Evolutionary conservation across 2,113 vertebrate genomes (phyloP).

Genomic region (Stigmatopora argus): DNA sequence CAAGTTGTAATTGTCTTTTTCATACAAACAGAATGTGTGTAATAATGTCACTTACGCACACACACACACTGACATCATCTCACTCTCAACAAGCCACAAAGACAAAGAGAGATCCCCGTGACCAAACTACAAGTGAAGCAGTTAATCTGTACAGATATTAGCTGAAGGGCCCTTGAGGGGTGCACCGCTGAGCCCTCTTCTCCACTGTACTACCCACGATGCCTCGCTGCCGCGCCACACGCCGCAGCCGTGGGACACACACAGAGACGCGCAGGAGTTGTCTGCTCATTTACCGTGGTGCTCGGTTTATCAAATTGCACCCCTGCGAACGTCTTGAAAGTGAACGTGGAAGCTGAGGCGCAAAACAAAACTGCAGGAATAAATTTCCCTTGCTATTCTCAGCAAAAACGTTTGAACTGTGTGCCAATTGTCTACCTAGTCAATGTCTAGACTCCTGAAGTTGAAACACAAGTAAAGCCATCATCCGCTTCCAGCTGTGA

Average conservation of each 20-base stretch:
- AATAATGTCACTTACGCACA: slow-evolving; percentile 16
- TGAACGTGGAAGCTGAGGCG: slow-evolving; percentile 34
- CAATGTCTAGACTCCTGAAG: slow-evolving; percentile 17
- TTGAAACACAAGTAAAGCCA: slow-evolving; percentile 38
- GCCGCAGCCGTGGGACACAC: slow-evolving; percentile 39
- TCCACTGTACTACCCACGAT: slow-evolving; percentile 51
- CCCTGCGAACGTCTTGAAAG: slow-evolving; percentile 48
- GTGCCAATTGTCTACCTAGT: slow-evolving; percentile 17
- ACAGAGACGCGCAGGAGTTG: slow-evolving; percentile 36
- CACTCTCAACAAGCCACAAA: slow-evolving; percentile 51
- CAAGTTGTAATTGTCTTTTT: slow-evolving; percentile 11
- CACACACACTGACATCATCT: slow-evolving; percentile 17
- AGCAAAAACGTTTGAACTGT: slow-evolving; percentile 9
- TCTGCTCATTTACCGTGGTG: slow-evolving; percentile 57
- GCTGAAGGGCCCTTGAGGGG: slow-evolving; percentile 70
- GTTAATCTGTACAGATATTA: slow-evolving; percentile 74
- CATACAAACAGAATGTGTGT: slow-evolving; percentile 14
- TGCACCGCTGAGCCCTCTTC: slow-evolving; percentile 49
- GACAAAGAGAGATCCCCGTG: slow-evolving; percentile 65
- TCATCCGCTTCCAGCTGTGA: slow-evolving; percentile 54
- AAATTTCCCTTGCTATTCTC: slow-evolving; percentile 46
- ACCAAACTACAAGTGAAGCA: slow-evolving; percentile 73
- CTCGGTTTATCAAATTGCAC: slow-evolving; percentile 55
- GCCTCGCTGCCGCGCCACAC: slow-evolving; percentile 43
- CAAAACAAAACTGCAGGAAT: slow-evolving; percentile 47